Base-by-base conservation (phyloP, 2,797 vertebrate species). In the Fratercula arctica region DNA sequence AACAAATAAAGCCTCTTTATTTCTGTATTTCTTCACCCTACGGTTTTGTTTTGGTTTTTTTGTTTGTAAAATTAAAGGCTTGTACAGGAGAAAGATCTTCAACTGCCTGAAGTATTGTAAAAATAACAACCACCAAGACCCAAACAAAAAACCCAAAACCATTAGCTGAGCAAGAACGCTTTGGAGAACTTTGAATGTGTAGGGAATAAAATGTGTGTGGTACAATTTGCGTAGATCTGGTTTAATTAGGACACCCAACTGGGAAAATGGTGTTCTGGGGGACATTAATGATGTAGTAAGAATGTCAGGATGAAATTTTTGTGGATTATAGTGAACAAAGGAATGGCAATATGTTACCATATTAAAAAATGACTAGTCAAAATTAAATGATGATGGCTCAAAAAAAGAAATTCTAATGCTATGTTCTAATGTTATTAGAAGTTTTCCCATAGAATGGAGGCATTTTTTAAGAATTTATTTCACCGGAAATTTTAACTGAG, bases 21-120 rank as follows among this genome's bases (percentile, higher is more conserved):
- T 81, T 90, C 17, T 74, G 14, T 67, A 6, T 90, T 82, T 95
- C 39, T 13, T 79, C 17, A 79, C 29, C 37, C 39, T 39, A 48
- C 29, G 13, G 31, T 93, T 96, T 85, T 66, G 24, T 48, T 92
- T 95, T 26, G 10, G 60, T 91, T 88, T 88, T 90, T 24, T 10
- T 81, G 24, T 66, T 93, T 60, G n/a, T 67, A 54, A 85, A 87
- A 67, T 67, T 79, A 88, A 82, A 87, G 28, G 17, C 43, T 92
- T 63, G 10, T 0, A 2, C 37, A 31, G 43, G 50, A 63, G 26
- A 51, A 76, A 25, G 24, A 35, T 70, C 19, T 76, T 33, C 9
- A 53, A 3, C 23, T 73, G 21, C 50, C 29, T 74, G 28, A 75
- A 79, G 37, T 56, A 19, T 31, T 78, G 7, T 50, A 10, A n/a